These are phyloP conservation scores for Hyles lineata DNA, from an alignment of 2,888 invertebrate species.

Conservation along the genomic window DNA sequence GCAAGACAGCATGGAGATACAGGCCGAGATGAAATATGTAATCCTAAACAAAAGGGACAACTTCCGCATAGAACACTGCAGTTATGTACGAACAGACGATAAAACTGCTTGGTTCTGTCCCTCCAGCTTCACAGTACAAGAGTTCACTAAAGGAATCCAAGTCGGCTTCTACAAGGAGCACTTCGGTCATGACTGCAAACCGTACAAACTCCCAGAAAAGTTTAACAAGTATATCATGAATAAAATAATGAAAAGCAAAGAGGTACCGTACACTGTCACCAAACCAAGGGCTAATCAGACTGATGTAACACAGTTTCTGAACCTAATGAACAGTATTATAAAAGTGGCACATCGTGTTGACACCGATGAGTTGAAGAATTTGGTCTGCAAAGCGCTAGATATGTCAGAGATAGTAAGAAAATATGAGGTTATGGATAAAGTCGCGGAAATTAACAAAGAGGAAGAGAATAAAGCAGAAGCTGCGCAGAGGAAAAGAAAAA, in stretches of 20 bases:
- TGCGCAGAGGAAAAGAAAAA: neutral
- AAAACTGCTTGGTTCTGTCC: constrained; percentile 56
- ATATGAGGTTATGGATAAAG: constrained; percentile 42
- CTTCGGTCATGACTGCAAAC: constrained; percentile 47
- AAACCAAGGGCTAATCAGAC: constrained; percentile 37
- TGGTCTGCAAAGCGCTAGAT: constrained; percentile 60
- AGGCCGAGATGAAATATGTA: constrained; percentile 49
- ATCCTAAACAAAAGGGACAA: constrained; percentile 44
- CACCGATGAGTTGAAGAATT: constrained; percentile 46
- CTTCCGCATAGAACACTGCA: constrained; percentile 60
- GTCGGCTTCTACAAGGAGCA: constrained; percentile 63
- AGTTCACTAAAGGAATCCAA: constrained; percentile 59
- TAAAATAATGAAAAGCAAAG: constrained; percentile 43
- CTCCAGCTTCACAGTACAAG: constrained; percentile 52
- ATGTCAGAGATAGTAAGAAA: constrained; percentile 58
- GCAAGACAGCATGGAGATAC: constrained; percentile 62
- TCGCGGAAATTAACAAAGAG: constrained; percentile 38
- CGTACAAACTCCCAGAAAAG: constrained; percentile 45
- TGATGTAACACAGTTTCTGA: constrained; percentile 60
- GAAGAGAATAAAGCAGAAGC: constrained; percentile 43
- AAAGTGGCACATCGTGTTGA: constrained; percentile 55
- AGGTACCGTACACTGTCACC: constrained; percentile 20
- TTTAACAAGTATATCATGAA: constrained; percentile 55
- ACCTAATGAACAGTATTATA: constrained; percentile 55
- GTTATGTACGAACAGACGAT: constrained; percentile 34